Evolutionary conservation across 2,797 vertebrate genomes (phyloP).

Genomic region (Pangasius krempfi): DNA sequence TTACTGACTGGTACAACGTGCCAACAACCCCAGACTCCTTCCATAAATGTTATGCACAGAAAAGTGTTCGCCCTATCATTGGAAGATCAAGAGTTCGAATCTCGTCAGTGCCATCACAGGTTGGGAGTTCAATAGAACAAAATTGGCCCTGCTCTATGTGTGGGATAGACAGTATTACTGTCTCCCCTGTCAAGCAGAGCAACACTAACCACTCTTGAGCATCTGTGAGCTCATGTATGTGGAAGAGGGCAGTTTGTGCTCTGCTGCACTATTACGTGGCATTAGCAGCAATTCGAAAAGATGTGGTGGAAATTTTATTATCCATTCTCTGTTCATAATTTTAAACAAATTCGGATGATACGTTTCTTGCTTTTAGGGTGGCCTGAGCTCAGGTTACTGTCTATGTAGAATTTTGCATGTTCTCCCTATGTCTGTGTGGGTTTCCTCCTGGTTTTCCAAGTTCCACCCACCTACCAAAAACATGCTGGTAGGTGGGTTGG

Average conservation of each 20-base stretch:
- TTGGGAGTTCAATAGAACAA: not conserved
- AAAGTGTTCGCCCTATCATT: too few relatives aligned
- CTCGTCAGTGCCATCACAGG: not conserved
- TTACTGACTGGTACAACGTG: too few relatives aligned
- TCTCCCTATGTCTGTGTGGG: not conserved
- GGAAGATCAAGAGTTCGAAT: too few relatives aligned
- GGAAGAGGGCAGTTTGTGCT: not conserved
- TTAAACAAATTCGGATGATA: not conserved
- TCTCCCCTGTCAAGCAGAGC: not conserved
- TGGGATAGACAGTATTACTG: not conserved
- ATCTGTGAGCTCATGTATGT: not conserved
- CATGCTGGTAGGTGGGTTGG: not conserved
- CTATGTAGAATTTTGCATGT: not conserved
- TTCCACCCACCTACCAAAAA: not conserved
- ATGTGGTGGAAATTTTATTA: not conserved
- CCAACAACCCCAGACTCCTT: too few relatives aligned
- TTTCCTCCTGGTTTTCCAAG: not conserved
- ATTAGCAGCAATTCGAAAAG: not conserved
- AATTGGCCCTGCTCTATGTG: not conserved
- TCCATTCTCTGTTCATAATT: not conserved
- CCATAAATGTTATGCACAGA: too few relatives aligned
- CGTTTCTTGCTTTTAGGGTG: not conserved
- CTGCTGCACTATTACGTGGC: not conserved
- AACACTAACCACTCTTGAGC: not conserved
- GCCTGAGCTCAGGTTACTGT: not conserved